Evolutionary conservation across 1,140 invertebrate species (phyloP).

Genomic region (Nasonia vitripennis): DNA sequence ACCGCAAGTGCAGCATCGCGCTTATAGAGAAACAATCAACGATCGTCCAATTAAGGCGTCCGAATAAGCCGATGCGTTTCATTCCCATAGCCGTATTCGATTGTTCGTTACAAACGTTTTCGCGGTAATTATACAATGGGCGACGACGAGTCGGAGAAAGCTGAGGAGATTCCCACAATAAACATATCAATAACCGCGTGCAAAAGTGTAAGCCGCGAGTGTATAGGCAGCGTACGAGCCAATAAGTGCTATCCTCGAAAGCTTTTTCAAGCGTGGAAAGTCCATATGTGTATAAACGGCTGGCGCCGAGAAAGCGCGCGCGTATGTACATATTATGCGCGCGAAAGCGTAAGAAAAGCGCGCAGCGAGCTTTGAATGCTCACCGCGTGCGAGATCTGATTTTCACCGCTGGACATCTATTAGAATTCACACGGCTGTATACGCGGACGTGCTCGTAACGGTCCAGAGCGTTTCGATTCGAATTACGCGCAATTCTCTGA

Average conservation of each 20-base stretch:
- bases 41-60: not conserved
- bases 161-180: conserved; percentile 12
- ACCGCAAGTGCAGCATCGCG: not conserved
- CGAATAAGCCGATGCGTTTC: not conserved
- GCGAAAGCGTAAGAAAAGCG: conserved; percentile 24
- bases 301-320: conserved; percentile 36
- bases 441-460: not conserved
- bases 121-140: not conserved
- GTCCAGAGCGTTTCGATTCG: conserved; percentile 35
- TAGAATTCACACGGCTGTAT: not conserved
- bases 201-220: not conserved
- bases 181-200: conserved; percentile 1
- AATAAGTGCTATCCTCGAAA: conserved; percentile 10
- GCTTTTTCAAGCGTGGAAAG: conserved; percentile 39
- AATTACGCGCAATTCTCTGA: conserved; percentile 37
- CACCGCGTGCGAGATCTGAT: not conserved
- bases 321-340: too few species aligned
- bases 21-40: not conserved
- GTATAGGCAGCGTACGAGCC: not conserved
- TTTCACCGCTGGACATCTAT: not conserved
- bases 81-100: not conserved
- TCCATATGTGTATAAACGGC: conserved; percentile 1
- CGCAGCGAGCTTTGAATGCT: conserved; percentile 2
- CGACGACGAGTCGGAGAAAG: conserved; percentile 1
- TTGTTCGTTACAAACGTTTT: not conserved